phyloP scores from a whole-genome alignment of 2,888 invertebrate species.

The Dione vanillae region DNA sequence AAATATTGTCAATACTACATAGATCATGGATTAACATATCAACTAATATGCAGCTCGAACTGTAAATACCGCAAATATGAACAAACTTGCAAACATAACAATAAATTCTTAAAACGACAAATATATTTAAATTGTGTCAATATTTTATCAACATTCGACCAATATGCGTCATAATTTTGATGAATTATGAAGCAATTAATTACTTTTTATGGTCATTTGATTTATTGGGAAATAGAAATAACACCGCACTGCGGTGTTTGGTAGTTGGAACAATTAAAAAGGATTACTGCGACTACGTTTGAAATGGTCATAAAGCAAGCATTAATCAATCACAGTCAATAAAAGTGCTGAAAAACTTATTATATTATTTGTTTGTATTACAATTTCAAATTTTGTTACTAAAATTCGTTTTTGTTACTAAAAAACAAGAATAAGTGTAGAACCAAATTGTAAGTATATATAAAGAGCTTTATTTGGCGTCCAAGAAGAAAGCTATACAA shows the following conservation, averaged over 20 bases:
- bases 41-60: conserved; percentile 1
- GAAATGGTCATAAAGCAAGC: conserved; percentile 11
- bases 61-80: conserved; percentile 15
- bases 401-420: not conserved
- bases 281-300: conserved; percentile 23
- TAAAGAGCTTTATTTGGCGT: not conserved
- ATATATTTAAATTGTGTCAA: conserved; percentile 40
- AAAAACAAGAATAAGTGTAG: not conserved
- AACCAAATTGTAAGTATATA: conserved; percentile 5
- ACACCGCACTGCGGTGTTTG: conserved; percentile 23
- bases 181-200: conserved; percentile 37
- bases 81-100: conserved; percentile 14
- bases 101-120: conserved; percentile 32
- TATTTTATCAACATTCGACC: conserved; percentile 34
- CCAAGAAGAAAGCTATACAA: not conserved
- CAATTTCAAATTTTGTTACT: too few relatives aligned
- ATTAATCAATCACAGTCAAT: conserved; percentile 25
- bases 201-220: conserved; percentile 26
- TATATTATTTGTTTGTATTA: conserved; percentile 12
- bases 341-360: conserved; percentile 5
- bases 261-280: conserved; percentile 24
- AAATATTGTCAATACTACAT: not conserved
- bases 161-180: conserved; percentile 37
- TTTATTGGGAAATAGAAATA: conserved; percentile 10
- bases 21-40: conserved; percentile 16